phyloP scores from a whole-genome alignment of 2,888 invertebrate species.

The Yponomeuta cagnagella region DNA sequence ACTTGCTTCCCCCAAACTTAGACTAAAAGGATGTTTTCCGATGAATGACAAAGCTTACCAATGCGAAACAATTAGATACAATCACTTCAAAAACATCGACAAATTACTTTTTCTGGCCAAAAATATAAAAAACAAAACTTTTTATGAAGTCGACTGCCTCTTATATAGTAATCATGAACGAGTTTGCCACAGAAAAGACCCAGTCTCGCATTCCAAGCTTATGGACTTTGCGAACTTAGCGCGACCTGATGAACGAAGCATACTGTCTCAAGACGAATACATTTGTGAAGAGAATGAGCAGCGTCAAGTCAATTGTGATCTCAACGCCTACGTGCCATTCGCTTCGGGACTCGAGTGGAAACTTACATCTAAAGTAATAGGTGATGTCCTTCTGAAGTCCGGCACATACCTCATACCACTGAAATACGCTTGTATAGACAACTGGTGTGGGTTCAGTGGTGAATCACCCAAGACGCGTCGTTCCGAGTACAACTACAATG shows the following conservation, averaged over 20 bases:
- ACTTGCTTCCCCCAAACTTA: slow-evolving; percentile 35
- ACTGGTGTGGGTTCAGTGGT: slow-evolving; percentile 58
- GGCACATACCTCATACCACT: slow-evolving; percentile 37
- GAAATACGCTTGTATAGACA: slow-evolving; percentile 37
- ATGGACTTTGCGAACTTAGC: slow-evolving; percentile 49
- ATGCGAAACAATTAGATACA: slow-evolving; percentile 50
- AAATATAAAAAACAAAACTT: slow-evolving; percentile 43
- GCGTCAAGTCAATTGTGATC: slow-evolving; percentile 46
- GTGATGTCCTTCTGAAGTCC: slow-evolving; percentile 47
- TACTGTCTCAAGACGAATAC: slow-evolving; percentile 59
- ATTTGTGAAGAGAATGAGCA: slow-evolving; percentile 49
- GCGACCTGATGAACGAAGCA: slow-evolving; percentile 37
- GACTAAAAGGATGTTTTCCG: slow-evolving; percentile 43
- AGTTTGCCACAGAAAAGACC: slow-evolving; percentile 48
- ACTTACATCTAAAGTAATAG: slow-evolving; percentile 31
- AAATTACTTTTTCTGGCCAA: slow-evolving; percentile 51
- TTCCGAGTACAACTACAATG: slow-evolving; percentile 27
- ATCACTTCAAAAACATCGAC: slow-evolving; percentile 52
- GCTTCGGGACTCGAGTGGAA: slow-evolving; percentile 39
- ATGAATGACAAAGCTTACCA: slow-evolving; percentile 28
- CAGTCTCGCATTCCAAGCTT: slow-evolving; percentile 42
- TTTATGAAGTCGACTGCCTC: slow-evolving; percentile 60
- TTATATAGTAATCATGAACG: slow-evolving; percentile 49
- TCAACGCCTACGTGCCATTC: slow-evolving; percentile 47
- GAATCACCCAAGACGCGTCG: slow-evolving; percentile 22